A percentile compares a stretch with the other conserved stretches of the same genome.
Conservation (phyloP, 2,797 vertebrate genomes). For the Arnoldichthys spilopterus region DNA sequence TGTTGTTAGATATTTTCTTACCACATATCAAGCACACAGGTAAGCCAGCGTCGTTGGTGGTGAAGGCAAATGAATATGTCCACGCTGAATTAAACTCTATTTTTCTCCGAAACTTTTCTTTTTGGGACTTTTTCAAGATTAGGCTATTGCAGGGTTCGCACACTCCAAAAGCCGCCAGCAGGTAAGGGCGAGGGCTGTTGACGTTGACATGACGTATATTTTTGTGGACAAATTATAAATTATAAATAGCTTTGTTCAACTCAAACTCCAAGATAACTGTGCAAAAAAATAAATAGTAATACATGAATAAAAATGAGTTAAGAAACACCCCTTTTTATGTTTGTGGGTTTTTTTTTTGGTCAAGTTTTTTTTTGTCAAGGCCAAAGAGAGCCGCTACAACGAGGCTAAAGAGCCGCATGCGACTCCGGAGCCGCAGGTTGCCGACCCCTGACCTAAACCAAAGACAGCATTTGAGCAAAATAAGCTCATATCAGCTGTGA, state of each 20-base stretch:
- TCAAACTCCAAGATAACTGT: constrained; percentile 3
- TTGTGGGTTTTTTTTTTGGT: not conserved
- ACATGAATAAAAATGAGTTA: no score
- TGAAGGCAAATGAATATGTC: constrained; percentile 4
- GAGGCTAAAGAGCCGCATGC: constrained; percentile 1
- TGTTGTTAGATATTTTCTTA: constrained; percentile 3
- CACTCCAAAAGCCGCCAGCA: not conserved
- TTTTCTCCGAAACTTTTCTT: not conserved
- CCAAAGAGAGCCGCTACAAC: not conserved
- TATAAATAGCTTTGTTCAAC: not conserved
- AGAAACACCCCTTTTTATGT: not conserved
- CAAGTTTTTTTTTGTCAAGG: not conserved
- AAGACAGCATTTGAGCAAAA: no score
- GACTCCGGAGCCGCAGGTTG: no score
- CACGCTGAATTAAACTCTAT: not conserved
- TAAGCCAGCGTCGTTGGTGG: not conserved
- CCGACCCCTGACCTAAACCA: not conserved
- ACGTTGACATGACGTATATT: not conserved
- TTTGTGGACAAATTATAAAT: not conserved
- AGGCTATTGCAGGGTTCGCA: not conserved
- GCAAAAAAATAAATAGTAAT: not conserved
- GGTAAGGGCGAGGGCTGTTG: not conserved
- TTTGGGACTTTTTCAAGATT: not conserved
- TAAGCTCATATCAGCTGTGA: no score
- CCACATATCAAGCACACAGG: constrained; percentile 11